Conservation (phyloP, 2,797 vertebrate species). For the Coluber constrictor region DNA sequence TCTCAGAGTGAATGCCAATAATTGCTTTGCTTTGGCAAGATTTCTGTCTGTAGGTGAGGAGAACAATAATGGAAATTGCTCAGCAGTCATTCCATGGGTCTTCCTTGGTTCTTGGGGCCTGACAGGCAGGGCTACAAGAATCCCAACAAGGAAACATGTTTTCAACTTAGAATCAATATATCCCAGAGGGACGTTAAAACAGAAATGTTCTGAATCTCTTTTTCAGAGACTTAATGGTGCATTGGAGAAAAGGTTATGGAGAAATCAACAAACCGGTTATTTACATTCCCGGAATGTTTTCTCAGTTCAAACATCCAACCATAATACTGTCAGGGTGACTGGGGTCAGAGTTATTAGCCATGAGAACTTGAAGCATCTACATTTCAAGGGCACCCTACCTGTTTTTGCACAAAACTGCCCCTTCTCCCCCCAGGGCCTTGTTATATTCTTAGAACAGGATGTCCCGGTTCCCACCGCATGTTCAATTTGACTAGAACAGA, state of each 20-base stretch:
- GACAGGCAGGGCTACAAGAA: background rate
- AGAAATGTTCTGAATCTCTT: background rate
- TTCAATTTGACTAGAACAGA: background rate
- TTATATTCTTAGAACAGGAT: background rate
- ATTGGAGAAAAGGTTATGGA: background rate
- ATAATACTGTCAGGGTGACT: background rate
- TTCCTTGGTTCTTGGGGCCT: background rate
- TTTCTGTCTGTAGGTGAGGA: background rate
- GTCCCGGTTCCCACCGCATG: background rate
- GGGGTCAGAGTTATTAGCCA: background rate
- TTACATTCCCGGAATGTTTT: background rate
- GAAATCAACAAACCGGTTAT: background rate
- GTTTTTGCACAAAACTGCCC: background rate
- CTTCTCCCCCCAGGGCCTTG: background rate
- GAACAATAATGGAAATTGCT: background rate
- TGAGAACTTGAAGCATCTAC: too few relatives aligned
- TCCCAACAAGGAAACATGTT: background rate
- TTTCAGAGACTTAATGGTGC: background rate
- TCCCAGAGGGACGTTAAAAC: background rate
- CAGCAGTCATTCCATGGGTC: background rate
- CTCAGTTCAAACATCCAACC: background rate
- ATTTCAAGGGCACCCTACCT: too few relatives aligned
- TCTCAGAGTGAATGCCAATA: background rate
- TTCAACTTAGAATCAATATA: background rate
- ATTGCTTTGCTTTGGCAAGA: background rate